Percentiles rank a stretch among this genome's conserved stretches.
Conservation (phyloP, 1,140 invertebrate genomes). For the Orchestia grillus region DNA sequence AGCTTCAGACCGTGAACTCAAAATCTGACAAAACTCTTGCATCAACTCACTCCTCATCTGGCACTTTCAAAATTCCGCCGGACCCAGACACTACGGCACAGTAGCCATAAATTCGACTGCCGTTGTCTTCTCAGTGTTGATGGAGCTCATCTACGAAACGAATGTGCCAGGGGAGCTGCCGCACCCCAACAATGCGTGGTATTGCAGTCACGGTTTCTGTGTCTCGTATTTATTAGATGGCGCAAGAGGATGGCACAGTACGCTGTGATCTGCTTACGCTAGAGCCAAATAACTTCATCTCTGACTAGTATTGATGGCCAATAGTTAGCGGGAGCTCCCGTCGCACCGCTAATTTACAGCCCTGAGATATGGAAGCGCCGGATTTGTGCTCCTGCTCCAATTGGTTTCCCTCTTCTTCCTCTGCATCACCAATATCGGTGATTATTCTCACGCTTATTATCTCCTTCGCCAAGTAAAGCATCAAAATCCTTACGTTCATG, state of each 20-base stretch:
- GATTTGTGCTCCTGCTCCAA: background rate
- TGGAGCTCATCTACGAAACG: background rate
- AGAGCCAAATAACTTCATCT: background rate
- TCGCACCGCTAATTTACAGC: constrained; percentile 18
- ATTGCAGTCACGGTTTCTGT: background rate
- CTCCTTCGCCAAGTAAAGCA: background rate
- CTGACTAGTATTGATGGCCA: constrained; percentile 25
- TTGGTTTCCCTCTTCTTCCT: background rate
- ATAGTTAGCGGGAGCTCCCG: constrained; percentile 14
- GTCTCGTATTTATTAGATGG: background rate
- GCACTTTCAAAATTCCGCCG: background rate
- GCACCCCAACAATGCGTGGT: background rate
- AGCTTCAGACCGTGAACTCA: background rate
- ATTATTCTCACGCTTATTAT: background rate
- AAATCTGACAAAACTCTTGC: background rate
- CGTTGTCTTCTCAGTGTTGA: background rate
- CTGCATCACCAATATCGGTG: background rate
- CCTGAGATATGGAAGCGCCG: background rate
- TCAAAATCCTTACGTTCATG: background rate
- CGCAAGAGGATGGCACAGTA: background rate
- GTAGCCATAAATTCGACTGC: background rate
- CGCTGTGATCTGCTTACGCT: constrained; percentile 10
- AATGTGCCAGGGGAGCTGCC: background rate
- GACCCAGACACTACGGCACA: background rate
- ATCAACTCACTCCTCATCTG: background rate